These are phyloP conservation scores for Damaliscus lunatus DNA, from an alignment of 2,113 vertebrate genomes.

Conservation along the genomic window DNA sequence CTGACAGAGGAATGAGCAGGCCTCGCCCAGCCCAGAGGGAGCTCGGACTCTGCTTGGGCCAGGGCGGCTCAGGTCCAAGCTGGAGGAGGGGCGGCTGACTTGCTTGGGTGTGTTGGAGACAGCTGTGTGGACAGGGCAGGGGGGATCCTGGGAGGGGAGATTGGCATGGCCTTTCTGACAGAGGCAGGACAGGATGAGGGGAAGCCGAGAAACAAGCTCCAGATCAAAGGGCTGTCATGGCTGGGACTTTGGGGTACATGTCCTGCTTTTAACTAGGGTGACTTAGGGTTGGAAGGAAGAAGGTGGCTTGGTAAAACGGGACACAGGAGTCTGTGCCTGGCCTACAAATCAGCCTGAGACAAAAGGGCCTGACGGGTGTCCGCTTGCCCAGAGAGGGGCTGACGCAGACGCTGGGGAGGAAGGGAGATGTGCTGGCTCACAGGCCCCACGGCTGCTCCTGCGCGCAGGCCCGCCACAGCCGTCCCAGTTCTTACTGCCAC, in stretches of 20 bases:
- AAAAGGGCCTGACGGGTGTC: background rate
- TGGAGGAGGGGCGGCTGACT: background rate
- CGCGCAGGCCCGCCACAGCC: fast-evolving
- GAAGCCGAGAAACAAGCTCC: background rate
- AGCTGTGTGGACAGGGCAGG: too few species aligned
- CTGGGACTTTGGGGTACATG: background rate
- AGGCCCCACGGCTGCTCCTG: background rate
- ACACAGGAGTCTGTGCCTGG: background rate
- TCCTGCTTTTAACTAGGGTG: background rate
- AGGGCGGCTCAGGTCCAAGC: background rate
- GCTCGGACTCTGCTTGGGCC: background rate
- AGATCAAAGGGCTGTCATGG: background rate
- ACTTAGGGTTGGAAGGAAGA: background rate
- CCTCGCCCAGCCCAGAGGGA: background rate
- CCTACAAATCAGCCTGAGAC: background rate
- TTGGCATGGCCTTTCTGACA: background rate
- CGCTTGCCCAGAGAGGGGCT: background rate
- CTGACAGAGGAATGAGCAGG: background rate
- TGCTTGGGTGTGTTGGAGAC: background rate
- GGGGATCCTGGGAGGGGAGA: background rate
- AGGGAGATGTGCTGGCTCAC: background rate
- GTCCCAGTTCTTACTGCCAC: background rate
- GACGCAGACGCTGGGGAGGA: background rate
- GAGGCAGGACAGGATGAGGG: background rate
- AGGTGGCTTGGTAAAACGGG: conserved; percentile 13